Conservation (phyloP, 1,140 invertebrate species). For the Archivesica marissinica region DNA sequence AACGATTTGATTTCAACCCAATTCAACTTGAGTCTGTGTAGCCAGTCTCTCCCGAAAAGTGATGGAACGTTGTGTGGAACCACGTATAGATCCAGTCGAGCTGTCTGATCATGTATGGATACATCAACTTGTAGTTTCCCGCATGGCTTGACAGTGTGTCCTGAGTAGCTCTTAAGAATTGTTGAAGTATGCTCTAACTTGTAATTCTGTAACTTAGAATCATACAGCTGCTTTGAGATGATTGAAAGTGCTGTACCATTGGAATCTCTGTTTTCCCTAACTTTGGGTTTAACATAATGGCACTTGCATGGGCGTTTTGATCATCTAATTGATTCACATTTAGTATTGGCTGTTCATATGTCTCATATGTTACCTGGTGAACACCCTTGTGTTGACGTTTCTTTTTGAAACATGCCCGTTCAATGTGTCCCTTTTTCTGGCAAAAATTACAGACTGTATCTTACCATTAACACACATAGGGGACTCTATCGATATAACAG, state of each 20-base stretch:
- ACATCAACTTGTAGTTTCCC: slow-evolving; percentile 55
- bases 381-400: not conserved
- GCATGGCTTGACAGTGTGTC: slow-evolving; percentile 22
- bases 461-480: not conserved
- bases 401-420: not conserved
- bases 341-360: not conserved
- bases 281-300: not conserved
- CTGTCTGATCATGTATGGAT: slow-evolving; percentile 36
- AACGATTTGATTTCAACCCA: slow-evolving; percentile 37
- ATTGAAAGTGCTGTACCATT: not conserved
- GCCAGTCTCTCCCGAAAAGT: slow-evolving; percentile 66
- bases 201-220: not conserved
- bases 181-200: not conserved
- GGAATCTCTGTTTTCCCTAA: not conserved
- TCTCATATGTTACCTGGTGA: not conserved
- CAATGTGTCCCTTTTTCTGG: not conserved
- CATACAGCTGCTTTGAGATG: too few species aligned
- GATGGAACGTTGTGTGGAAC: slow-evolving; percentile 37
- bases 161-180: slow-evolving; percentile 42
- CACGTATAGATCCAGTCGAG: slow-evolving; percentile 52
- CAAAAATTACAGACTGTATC: not conserved
- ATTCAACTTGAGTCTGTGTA: slow-evolving; percentile 53
- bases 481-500: slow-evolving; percentile 64
- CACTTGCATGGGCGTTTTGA: not conserved
- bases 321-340: not conserved